A percentile compares a stretch with the other conserved stretches of the same genome.
Conservation (phyloP, 1,140 invertebrate species). For the Drepana arcuata region DNA sequence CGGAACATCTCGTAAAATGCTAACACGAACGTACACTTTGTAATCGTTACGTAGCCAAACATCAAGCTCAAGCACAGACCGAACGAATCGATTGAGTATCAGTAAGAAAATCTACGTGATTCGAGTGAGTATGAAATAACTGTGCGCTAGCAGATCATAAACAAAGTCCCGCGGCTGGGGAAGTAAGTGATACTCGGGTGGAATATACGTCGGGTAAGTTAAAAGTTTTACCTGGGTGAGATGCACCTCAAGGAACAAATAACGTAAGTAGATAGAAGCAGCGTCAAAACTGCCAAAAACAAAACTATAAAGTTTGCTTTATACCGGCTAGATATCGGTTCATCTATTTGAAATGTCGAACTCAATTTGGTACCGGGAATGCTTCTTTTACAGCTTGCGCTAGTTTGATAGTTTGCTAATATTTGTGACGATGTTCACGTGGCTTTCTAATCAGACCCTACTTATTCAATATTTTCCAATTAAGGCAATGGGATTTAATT, state of each 20-base stretch:
- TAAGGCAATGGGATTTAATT: slow-evolving; percentile 18
- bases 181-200: slow-evolving; percentile 49
- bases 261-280: slow-evolving; percentile 64
- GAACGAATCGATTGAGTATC: too few species aligned
- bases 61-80: too few species aligned
- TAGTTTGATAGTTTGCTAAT: slow-evolving; percentile 2
- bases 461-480: slow-evolving; percentile 10
- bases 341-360: slow-evolving; percentile 65
- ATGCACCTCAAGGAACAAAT: slow-evolving; percentile 64
- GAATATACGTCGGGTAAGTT: slow-evolving; percentile 53
- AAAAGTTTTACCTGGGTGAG: slow-evolving; percentile 57
- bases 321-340: slow-evolving; percentile 61
- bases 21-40: slow-evolving; percentile 15
- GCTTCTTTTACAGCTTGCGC: slow-evolving; percentile 31
- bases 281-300: slow-evolving; percentile 72
- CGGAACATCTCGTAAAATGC: slow-evolving; percentile 29
- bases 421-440: slow-evolving; percentile 9
- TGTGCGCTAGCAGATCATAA: slow-evolving; percentile 21
- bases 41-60: background rate
- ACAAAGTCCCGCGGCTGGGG: slow-evolving; percentile 26
- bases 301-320: slow-evolving; percentile 72
- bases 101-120: background rate
- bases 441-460: slow-evolving; percentile 10
- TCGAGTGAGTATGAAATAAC: background rate
- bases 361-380: slow-evolving; percentile 51